These are phyloP conservation scores for Indri indri DNA, from an alignment of 2,113 vertebrate genomes.

Conservation along the genomic window DNA sequence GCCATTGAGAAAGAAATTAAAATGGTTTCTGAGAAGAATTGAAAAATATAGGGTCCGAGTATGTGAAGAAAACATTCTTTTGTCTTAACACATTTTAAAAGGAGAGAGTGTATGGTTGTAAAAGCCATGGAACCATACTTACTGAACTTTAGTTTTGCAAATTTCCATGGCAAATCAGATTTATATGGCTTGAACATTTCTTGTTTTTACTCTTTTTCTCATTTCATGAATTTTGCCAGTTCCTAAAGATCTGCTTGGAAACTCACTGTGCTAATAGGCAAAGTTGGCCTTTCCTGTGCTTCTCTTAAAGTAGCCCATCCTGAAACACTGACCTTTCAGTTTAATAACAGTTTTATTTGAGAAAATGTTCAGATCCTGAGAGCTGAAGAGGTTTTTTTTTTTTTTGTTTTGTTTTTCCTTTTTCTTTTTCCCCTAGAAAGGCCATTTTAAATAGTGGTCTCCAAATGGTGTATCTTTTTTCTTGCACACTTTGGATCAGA, in stretches of 20 bases:
- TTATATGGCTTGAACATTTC: constrained; percentile 19
- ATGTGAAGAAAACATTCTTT: constrained; percentile 24
- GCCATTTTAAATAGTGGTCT: constrained; percentile 59
- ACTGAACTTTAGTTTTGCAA: neutral
- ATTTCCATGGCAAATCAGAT: constrained; percentile 38
- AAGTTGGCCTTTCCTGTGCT: constrained; percentile 50
- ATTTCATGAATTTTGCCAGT: constrained; percentile 5
- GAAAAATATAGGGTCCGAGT: neutral
- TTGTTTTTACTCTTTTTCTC: constrained; percentile 18
- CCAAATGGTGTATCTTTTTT: constrained; percentile 52
- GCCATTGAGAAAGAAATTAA: neutral
- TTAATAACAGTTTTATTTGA: constrained; percentile 77
- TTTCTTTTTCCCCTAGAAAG: neutral
- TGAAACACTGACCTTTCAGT: constrained; percentile 75
- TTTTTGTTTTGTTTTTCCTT: too few species aligned
- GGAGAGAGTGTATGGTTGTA: neutral
- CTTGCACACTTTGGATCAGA: neutral
- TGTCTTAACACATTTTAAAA: constrained; percentile 24
- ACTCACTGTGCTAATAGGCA: constrained; percentile 44
- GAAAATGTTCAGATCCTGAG: constrained; percentile 69
- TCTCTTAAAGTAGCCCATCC: constrained; percentile 12
- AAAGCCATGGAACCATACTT: neutral
- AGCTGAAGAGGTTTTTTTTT: constrained; percentile 53
- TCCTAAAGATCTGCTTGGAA: constrained; percentile 29
- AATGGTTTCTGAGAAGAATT: constrained; percentile 25